Conservation (phyloP, 2,797 vertebrate species). For the Diplodus puntazzo region DNA sequence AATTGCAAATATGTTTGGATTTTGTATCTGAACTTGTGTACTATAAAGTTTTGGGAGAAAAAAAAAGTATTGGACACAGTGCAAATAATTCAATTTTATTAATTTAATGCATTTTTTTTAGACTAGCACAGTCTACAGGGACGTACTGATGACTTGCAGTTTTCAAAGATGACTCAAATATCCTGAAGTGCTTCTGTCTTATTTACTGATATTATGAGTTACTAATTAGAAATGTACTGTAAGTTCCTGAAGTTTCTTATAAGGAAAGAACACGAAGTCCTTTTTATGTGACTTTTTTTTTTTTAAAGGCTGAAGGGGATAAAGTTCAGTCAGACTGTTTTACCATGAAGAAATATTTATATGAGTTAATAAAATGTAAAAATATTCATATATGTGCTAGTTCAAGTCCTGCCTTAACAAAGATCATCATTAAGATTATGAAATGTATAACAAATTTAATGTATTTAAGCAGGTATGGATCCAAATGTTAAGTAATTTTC, state of each 20-base stretch:
- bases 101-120: neutral
- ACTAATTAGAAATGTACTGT: neutral
- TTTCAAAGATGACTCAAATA: neutral
- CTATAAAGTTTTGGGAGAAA: too few species aligned
- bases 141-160: neutral
- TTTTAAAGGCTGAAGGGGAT: neutral
- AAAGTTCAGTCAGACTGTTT: neutral
- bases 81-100: neutral
- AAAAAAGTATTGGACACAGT: too few species aligned
- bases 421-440: neutral
- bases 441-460: neutral
- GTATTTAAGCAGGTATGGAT: too few species aligned
- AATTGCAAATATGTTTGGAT: neutral
- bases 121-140: neutral
- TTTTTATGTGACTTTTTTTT: neutral
- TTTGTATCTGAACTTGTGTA: too few species aligned
- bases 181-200: neutral
- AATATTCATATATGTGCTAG: neutral
- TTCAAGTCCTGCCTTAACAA: neutral
- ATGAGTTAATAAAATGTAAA: neutral
- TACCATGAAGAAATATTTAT: too few species aligned
- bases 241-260: neutral
- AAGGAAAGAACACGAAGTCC: neutral
- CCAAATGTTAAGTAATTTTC: too few species aligned
- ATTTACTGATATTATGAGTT: neutral